Evolutionary conservation across 2,113 vertebrate species (phyloP).

Genomic region (Heterotis niloticus): DNA sequence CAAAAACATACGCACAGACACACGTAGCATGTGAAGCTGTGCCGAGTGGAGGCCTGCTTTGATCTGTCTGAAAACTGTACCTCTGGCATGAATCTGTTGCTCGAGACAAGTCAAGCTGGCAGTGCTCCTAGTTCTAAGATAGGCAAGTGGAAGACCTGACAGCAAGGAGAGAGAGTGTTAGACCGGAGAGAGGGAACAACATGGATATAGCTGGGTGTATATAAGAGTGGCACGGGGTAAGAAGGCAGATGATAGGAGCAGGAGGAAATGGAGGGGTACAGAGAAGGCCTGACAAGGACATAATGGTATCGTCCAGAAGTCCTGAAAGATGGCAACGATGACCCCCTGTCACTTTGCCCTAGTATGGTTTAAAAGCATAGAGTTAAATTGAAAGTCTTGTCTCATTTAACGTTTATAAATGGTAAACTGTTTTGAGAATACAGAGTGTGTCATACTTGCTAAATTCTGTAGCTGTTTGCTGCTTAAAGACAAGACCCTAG

Average conservation of each 20-base stretch:
- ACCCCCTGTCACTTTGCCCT: too few species aligned
- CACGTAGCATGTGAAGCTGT: too few species aligned
- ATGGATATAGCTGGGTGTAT: conserved; percentile 13
- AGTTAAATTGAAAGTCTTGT: too few species aligned
- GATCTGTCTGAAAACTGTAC: conserved; percentile 73
- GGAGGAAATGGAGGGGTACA: conserved; percentile 23
- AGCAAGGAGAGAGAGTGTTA: conserved; percentile 81
- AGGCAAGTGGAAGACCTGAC: conserved; percentile 90
- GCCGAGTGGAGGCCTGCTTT: neutral
- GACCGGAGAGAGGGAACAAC: conserved; percentile 47
- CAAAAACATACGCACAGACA: neutral
- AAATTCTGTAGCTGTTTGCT: too few species aligned
- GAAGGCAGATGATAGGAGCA: conserved; percentile 24
- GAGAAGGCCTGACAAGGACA: neutral
- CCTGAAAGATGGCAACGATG: neutral
- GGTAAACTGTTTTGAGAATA: too few species aligned
- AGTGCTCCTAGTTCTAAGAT: conserved; percentile 98
- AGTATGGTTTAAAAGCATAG: too few species aligned
- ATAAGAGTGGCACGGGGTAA: conserved; percentile 37
- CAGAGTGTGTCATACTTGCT: too few species aligned
- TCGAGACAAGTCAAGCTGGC: conserved; percentile 95
- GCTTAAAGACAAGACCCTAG: neutral
- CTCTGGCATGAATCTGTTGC: conserved; percentile 90
- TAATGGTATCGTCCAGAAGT: neutral
- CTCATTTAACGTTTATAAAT: too few species aligned